Percentiles rank a stretch among this genome's conserved stretches.
These are phyloP conservation scores for Stenodera caucasica DNA, from an alignment of 2,888 invertebrate species.

Conservation along the genomic window DNA sequence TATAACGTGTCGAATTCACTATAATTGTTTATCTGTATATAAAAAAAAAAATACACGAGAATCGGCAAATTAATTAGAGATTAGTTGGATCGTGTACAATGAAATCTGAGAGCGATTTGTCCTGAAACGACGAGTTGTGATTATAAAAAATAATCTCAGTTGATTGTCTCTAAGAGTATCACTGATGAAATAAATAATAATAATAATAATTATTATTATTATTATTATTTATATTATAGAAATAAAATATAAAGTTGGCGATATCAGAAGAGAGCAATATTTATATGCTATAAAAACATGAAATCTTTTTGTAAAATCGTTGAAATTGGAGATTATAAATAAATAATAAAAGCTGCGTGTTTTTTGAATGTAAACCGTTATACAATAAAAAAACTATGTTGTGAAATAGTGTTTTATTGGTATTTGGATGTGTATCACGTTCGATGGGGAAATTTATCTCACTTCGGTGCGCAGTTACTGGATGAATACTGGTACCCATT, in stretches of 20 bases:
- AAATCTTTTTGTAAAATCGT: constrained; percentile 5
- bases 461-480: constrained; percentile 25
- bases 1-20: neutral
- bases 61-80: constrained; percentile 3
- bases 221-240: no score
- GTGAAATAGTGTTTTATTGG: constrained; percentile 22
- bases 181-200: neutral
- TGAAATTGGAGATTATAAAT: constrained; percentile 13
- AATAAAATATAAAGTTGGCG: no score
- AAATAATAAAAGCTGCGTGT: constrained; percentile 15
- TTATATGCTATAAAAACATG: neutral
- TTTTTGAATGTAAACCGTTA: constrained; percentile 18
- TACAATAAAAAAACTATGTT: constrained; percentile 15
- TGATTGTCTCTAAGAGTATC: neutral
- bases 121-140: neutral
- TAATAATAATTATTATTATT: no score
- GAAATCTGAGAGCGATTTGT: neutral
- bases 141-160: neutral
- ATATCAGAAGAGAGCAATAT: neutral
- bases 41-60: neutral
- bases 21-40: no score
- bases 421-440: constrained; percentile 26
- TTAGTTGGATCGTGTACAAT: constrained; percentile 1
- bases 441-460: constrained; percentile 24
- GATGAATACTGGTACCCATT: constrained; percentile 21